Base-by-base conservation (phyloP, 2,113 vertebrate genomes). In the Diadophis punctatus region DNA sequence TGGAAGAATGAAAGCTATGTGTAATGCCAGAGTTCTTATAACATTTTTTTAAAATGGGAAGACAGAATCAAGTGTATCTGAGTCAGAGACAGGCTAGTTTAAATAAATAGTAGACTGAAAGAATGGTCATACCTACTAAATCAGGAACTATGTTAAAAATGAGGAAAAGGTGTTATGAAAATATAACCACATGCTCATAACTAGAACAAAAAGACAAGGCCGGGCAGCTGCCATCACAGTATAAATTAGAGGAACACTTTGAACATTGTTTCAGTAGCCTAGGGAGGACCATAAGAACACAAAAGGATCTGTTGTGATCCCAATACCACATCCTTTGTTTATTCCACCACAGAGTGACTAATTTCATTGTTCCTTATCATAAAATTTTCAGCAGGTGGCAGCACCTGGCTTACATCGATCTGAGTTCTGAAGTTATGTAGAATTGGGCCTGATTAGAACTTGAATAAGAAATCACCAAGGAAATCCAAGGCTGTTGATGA, bases 81-180 rank as follows among this genome's bases (percentile, higher is more conserved):
- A 89, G 11, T 48, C 68, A 89, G 53, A 60, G 30, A 56, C 30
- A 85, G 91, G 34, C 30, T 60, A 51, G 52, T 23, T 10, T 49
- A 43, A 89, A 8, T 30, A 88, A 20, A 30, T 34, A 46, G 9
- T 22, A 84, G 23, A 22, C 52, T 49, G 52, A 34, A 84, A 51
- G 39, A 92, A 84, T n/a, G 25, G 5, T 49, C 43, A 48, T 92
- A 56, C 18, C 25, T 85, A 58, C 8, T 12, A 92, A 90, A 90
- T 46, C 22, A 92, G 52, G 30, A 43, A 86, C 20, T 74, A 51
- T 46, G 27, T 58, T 20, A 89, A 10, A 90, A 18, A 92, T 49
- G 18, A 88, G 7, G 95, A 94, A 86, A 86, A 92, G 1, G 90
- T 3, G 1, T 23, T 89, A 87, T 22, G 23, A 89, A 93, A 90